Evolutionary conservation across 2,113 vertebrate genomes (phyloP), one percentile per base, ranked within the genome.

Genomic region (Istiophorus platypterus): DNA sequence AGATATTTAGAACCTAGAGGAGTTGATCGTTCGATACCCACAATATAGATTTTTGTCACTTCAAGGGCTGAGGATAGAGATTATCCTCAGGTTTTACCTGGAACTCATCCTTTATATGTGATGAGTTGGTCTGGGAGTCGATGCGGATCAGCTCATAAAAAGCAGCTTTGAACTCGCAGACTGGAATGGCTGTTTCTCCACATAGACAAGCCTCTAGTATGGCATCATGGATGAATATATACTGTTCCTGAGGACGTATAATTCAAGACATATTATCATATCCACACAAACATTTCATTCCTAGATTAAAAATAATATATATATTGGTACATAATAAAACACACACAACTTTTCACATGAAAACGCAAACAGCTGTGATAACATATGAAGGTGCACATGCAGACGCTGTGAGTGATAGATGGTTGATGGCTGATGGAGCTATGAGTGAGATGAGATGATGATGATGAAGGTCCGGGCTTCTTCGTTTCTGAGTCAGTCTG

Each of bases 121-220:
- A 99, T 24, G 98, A 99, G 94, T 99, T 99, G 87, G 97, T 99
- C 94, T 99, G 98, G 45, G 97, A 99, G 92, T 99, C 98, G 95
- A 99, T 99, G 94, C 98, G 96, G 93, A 99, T 99, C 96, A 99
- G 98, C 94, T 99, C 98, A 85, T 99, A 99, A 95, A 97, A 99
- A 42, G 98, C 97, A 69, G 97, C 97, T 96, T 99, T 99, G 93
- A 98, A 99, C 95, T 99, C 98, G 0, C 97, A 99, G 71, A 97
- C 97, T 17, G 98, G 97, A 82, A 99, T 99, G 80, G 97, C 97
- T 57, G 98, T 99, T 93, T 99, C 98, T 85, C 98, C 98, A 91
- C 98, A 99, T 39, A 99, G 94, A 92, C 98, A 99, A 22, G 98
- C 98, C 95, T 99, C 98, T 82, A 99, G 94, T 85, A 99, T 99